Base-by-base conservation (phyloP, 2,113 vertebrate genomes). In the Zeus faber region DNA sequence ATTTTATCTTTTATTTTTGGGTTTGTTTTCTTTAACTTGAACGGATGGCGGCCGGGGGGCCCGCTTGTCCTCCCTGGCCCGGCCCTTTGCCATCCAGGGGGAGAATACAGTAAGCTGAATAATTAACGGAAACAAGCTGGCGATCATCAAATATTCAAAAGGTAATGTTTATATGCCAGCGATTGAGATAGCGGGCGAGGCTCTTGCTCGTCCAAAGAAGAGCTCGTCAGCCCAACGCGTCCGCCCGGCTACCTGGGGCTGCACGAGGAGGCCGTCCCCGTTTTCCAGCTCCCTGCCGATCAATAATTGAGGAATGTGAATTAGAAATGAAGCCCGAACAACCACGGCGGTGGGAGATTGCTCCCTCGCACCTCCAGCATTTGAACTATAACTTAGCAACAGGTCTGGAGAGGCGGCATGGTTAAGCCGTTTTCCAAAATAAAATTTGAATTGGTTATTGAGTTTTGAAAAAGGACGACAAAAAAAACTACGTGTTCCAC, bases 41-140 rank as follows among this genome's bases (percentile, higher is more conserved):
- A n/a, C n/a, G n/a, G n/a, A n/a, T n/a, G n/a, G n/a, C n/a, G n/a
- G n/a, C n/a, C n/a, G n/a, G n/a, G n/a, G n/a, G n/a, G n/a, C n/a
- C n/a, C n/a, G n/a, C n/a, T 33, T 33, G 13, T n/a, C 13, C 3
- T n/a, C n/a, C 13, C 13, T 37, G 33, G 33, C 33, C 9, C n/a
- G 40, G 17, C 39, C 10, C 4, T 18, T 55, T 48, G 44, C 41
- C 47, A 62, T 76, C 70, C 80, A 65, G 75, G 81, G 74, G 77
- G 74, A 86, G 68, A 81, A 86, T 84, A 83, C 82, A 84, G 74
- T 62, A 17, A 62, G 44, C 73, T 89, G 74, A 89, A 87, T 88
- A 87, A 89, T 90, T 88, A 81, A 88, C 75, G 71, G 84, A 87
- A 88, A 88, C 85, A 89, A 87, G 85, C 82, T 80, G 81, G 74